A percentile compares a stretch with the other conserved stretches of the same genome.
Conservation (phyloP, 2,888 invertebrate genomes). For the Megaustenia siamemsis region DNA sequence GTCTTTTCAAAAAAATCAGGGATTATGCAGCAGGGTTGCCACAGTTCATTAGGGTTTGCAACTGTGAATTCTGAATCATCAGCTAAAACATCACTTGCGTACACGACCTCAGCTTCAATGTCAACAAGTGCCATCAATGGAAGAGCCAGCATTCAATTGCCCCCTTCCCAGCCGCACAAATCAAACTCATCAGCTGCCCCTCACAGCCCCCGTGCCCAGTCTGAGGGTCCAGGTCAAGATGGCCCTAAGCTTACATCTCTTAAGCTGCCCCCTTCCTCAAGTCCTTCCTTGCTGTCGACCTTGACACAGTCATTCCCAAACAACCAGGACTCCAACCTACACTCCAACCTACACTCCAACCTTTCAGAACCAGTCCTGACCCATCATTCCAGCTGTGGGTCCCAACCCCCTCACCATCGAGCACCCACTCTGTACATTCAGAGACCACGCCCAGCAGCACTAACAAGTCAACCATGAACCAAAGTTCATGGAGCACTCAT, state of each 20-base stretch:
- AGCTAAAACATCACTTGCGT: not conserved
- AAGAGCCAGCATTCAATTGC: not conserved
- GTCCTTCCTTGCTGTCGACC: slow-evolving; percentile 2
- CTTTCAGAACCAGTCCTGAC: not conserved
- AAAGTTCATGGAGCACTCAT: slow-evolving; percentile 54
- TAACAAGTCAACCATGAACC: slow-evolving; percentile 25
- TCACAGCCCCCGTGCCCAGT: slow-evolving; percentile 34
- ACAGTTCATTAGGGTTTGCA: not conserved
- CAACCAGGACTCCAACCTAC: not conserved
- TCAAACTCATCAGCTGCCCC: not conserved
- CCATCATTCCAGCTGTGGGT: not conserved
- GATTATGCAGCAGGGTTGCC: not conserved
- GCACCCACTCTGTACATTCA: slow-evolving; percentile 28
- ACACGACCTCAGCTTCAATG: not conserved
- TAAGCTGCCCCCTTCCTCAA: slow-evolving; percentile 4
- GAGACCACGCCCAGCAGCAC: not conserved
- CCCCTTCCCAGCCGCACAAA: not conserved
- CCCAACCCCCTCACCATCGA: slow-evolving; percentile 5
- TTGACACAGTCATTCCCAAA: not conserved
- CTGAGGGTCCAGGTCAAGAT: slow-evolving; percentile 28
- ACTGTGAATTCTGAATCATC: not conserved
- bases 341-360: slow-evolving; percentile 1
- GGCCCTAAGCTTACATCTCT: not conserved
- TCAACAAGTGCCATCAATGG: slow-evolving; percentile 4
- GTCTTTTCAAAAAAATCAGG: slow-evolving; percentile 29